Evolutionary conservation across 2,113 vertebrate genomes (phyloP).

Genomic region (Mustela nigripes): DNA sequence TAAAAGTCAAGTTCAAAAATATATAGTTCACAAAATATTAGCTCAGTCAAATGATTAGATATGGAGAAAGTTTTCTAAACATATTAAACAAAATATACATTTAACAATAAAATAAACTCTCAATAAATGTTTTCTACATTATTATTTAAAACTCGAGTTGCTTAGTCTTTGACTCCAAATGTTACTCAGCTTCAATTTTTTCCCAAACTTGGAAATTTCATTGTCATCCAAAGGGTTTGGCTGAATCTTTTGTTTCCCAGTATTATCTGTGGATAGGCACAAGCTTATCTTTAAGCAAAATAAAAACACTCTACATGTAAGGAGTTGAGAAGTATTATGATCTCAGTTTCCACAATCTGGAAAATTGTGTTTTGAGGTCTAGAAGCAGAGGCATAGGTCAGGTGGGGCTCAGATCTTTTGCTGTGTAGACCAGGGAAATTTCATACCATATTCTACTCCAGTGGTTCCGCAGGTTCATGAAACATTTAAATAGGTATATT

Average conservation of each 20-base stretch:
- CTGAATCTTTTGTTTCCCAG: not conserved
- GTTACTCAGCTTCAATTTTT: not conserved
- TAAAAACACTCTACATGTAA: not conserved
- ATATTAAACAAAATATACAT: not conserved
- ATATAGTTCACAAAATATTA: not conserved
- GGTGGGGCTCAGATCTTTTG: not conserved
- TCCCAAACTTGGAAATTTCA: not conserved
- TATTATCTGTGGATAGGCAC: not conserved
- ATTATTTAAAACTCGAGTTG: not conserved
- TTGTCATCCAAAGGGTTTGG: not conserved
- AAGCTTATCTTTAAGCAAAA: not conserved
- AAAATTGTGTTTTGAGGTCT: not conserved
- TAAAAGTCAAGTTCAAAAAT: conserved; percentile 5
- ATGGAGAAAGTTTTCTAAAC: not conserved
- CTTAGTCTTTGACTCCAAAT: not conserved
- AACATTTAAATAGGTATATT: not conserved
- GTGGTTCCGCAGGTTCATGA: not conserved
- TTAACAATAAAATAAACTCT: not conserved
- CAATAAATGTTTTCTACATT: not conserved
- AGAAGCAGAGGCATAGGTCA: not conserved
- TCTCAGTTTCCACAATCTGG: not conserved
- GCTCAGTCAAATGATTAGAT: not conserved
- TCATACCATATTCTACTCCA: not conserved
- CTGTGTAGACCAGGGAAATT: not conserved
- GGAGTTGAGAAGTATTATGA: not conserved